Evolutionary conservation across 2,797 vertebrate species (phyloP), one percentile per base, ranked within the genome.

Genomic region (Hirundo rustica): DNA sequence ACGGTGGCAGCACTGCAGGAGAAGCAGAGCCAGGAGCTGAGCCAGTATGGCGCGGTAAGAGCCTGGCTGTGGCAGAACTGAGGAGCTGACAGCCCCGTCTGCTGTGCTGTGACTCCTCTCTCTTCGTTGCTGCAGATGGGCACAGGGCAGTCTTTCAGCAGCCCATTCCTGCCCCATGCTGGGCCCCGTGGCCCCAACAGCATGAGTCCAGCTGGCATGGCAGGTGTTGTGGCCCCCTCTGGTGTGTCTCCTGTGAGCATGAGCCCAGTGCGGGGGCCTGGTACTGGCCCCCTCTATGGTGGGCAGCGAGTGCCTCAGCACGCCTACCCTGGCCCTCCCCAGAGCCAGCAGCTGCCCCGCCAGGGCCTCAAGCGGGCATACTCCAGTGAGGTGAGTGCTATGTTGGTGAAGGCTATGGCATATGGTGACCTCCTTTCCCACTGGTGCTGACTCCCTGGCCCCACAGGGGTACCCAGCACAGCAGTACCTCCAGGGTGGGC

Each of bases 21-120:
- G 85, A 99, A 99, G 82, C 99, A 99, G 97, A 99, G 98, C 97
- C 99, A 99, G 96, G 99, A 99, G 95, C 96, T 99, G 97, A 99
- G 97, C 97, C 98, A 98, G 79, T 99, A 99, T 2, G 96, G 99
- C 64, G 96, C 98, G 98, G 99, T 99, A 92, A 93, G 92, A 94
- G 32, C 36, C 17, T 2, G 4, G 51, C 40, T 7, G 9, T 5
- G 16, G 14, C 14, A 53, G 25, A 75, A 20, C n/a, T 0, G 0
- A 58, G 54, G 38, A 26, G 14, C 20, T 3, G 6, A 62, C 0
- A 1, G 22, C 14, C 0, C 1, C 3, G 19, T 5, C 16, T 3
- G 2, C 30, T 20, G 13, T 1, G 5, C 36, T 0, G 0, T 92
- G 58, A 95, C 38, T 14, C n/a, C 27, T 5, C 9, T 13, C 11